These are phyloP conservation scores for Pseudopodoces humilis DNA, from an alignment of 2,113 vertebrate genomes.

Conservation along the genomic window DNA sequence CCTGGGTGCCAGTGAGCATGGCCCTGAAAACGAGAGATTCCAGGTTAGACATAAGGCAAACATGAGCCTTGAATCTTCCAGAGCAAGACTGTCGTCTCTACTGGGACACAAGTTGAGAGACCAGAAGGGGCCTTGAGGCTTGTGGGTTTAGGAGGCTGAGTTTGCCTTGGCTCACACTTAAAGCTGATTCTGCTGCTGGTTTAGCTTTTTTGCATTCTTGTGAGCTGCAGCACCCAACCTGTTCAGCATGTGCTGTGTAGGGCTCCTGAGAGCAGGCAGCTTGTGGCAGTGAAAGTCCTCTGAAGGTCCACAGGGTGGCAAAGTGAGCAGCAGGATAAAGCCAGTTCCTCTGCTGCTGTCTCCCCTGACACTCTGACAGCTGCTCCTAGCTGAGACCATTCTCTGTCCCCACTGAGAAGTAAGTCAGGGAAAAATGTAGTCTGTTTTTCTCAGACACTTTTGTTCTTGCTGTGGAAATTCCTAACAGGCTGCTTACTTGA, in stretches of 20 bases:
- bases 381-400: background rate
- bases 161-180: background rate
- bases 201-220: background rate
- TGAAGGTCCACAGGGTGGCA: background rate
- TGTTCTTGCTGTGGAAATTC: background rate
- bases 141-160: background rate
- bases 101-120: background rate
- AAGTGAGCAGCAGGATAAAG: background rate
- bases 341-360: background rate
- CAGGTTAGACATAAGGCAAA: background rate
- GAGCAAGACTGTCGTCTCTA: background rate
- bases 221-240: background rate
- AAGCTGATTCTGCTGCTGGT: background rate
- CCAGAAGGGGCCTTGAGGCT: background rate
- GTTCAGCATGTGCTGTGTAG: background rate
- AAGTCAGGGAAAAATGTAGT: rapidly evolving
- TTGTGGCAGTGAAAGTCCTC: too few species aligned
- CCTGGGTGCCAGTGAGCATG: background rate
- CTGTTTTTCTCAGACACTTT: background rate
- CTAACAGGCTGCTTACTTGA: background rate
- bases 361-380: background rate
- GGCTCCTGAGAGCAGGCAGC: background rate
- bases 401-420: background rate
- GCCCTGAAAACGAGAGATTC: background rate
- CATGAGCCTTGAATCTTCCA: background rate